Percentiles rank a stretch among this genome's conserved stretches.
phyloP scores from a whole-genome alignment of 2,888 invertebrate species.

The Pachycephus smyrnensis region DNA sequence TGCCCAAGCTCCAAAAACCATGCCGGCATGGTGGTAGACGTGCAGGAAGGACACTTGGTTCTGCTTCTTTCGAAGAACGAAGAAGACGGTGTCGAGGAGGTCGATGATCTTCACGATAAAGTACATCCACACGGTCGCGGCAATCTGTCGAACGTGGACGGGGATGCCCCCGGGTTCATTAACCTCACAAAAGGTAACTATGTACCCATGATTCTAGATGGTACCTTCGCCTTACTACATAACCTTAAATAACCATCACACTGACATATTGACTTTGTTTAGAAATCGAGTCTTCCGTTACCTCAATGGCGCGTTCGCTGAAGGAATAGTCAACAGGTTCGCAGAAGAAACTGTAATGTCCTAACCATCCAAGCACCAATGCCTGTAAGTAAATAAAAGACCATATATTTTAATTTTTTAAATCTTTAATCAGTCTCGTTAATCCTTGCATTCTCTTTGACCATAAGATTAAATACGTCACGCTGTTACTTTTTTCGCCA shows the following conservation, averaged over 20 bases:
- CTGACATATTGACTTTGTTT: neutral
- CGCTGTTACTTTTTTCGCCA: neutral
- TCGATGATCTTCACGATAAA: conserved; percentile 80
- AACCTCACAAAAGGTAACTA: neutral
- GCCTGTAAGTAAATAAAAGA: conserved; percentile 41
- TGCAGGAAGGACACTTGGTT: conserved; percentile 87
- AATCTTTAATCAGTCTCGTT: neutral
- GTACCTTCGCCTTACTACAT: neutral
- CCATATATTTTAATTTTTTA: neutral
- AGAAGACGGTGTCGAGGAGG: conserved; percentile 84
- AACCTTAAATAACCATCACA: neutral
- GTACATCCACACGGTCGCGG: conserved; percentile 75
- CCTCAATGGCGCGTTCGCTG: conserved; percentile 72
- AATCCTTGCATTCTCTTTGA: neutral
- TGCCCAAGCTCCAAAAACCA: conserved; percentile 78
- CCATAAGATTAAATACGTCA: neutral
- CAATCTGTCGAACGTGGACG: conserved; percentile 57
- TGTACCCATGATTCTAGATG: neutral
- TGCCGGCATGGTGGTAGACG: conserved; percentile 87
- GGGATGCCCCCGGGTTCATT: neutral
- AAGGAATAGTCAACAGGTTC: conserved; percentile 78
- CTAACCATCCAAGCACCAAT: conserved; percentile 67
- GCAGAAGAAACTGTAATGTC: conserved; percentile 77
- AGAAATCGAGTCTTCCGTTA: conserved; percentile 27
- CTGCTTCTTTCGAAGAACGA: conserved; percentile 85